These are phyloP conservation scores for Scomberomorus guttatus DNA, from an alignment of 2,797 vertebrate genomes.

Conservation along the genomic window DNA sequence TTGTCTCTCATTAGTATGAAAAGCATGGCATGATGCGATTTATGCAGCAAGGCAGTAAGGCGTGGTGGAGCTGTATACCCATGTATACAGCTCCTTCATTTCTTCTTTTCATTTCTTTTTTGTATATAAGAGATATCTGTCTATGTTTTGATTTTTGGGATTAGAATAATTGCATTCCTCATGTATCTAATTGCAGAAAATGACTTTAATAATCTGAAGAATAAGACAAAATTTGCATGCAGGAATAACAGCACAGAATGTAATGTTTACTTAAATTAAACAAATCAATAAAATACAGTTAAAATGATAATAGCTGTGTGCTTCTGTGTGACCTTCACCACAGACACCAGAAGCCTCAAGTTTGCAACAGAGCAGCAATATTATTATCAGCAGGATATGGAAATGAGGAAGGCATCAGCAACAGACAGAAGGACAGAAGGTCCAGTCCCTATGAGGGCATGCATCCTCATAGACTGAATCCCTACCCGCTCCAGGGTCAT, in stretches of 20 bases:
- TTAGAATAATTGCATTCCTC: not conserved
- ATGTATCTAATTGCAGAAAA: not conserved
- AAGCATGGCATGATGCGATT: slow-evolving; percentile 67
- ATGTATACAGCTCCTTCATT: slow-evolving; percentile 10
- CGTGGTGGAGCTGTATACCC: slow-evolving; percentile 49
- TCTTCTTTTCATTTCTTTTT: slow-evolving; percentile 19
- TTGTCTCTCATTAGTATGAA: slow-evolving; percentile 79
- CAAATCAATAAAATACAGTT: not conserved
- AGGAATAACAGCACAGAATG: too few species aligned
- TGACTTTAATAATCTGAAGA: not conserved
- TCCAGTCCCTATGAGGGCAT: not conserved
- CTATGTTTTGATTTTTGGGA: not conserved
- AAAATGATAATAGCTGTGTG: not conserved
- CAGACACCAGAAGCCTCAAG: not conserved
- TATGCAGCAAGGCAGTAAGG: slow-evolving; percentile 43
- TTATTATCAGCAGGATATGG: not conserved
- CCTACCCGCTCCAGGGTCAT: not conserved
- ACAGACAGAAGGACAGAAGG: slow-evolving; percentile 11
- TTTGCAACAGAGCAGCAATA: not conserved
- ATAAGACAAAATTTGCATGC: not conserved
- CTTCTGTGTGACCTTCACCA: slow-evolving; percentile 12
- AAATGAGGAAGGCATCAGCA: slow-evolving; percentile 29
- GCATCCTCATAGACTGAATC: slow-evolving; percentile 15
- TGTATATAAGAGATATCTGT: not conserved
- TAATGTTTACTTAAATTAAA: not conserved